phyloP scores from a whole-genome alignment of 2,797 vertebrate genomes.

The Chelmon rostratus region DNA sequence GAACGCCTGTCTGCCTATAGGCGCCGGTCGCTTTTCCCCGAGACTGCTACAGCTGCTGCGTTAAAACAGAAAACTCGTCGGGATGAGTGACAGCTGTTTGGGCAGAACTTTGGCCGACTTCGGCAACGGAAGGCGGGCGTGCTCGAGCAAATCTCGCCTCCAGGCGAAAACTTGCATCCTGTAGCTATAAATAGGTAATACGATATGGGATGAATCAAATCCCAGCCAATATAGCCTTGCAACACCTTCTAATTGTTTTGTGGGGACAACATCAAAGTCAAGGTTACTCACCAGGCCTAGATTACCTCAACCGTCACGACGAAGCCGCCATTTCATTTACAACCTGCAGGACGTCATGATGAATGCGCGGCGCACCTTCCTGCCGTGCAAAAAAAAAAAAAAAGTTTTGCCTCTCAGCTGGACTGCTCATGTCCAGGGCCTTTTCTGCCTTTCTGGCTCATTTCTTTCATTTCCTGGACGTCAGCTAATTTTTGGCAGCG shows the following conservation, averaged over 20 bases:
- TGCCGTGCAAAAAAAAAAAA: slow-evolving; percentile 35
- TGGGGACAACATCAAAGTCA: slow-evolving; percentile 22
- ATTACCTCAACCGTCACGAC: slow-evolving; percentile 15
- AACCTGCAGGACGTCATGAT: slow-evolving; percentile 19
- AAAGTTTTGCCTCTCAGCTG: slow-evolving; percentile 48
- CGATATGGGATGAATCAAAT: slow-evolving; percentile 42
- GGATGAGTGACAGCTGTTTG: slow-evolving; percentile 37
- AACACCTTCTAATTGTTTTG: slow-evolving; percentile 43
- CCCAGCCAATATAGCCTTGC: slow-evolving; percentile 23
- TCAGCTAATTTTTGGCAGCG: slow-evolving; percentile 65
- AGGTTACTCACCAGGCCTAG: slow-evolving; percentile 27
- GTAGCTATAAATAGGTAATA: slow-evolving; percentile 54
- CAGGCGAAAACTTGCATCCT: slow-evolving; percentile 39
- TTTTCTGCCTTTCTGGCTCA: slow-evolving; percentile 69
- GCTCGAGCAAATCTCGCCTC: slow-evolving; percentile 10
- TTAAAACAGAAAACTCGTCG: slow-evolving; percentile 11
- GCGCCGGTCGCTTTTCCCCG: not conserved
- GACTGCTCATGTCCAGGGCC: slow-evolving; percentile 46
- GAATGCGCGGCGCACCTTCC: slow-evolving; percentile 4
- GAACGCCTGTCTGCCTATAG: not conserved
- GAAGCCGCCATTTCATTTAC: slow-evolving; percentile 17
- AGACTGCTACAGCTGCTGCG: not conserved
- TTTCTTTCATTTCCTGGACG: slow-evolving; percentile 64
- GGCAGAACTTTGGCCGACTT: slow-evolving; percentile 5
- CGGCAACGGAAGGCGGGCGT: not conserved